Base-by-base conservation (phyloP, 2,797 vertebrate species). In the Hydrolagus colliei region DNA sequence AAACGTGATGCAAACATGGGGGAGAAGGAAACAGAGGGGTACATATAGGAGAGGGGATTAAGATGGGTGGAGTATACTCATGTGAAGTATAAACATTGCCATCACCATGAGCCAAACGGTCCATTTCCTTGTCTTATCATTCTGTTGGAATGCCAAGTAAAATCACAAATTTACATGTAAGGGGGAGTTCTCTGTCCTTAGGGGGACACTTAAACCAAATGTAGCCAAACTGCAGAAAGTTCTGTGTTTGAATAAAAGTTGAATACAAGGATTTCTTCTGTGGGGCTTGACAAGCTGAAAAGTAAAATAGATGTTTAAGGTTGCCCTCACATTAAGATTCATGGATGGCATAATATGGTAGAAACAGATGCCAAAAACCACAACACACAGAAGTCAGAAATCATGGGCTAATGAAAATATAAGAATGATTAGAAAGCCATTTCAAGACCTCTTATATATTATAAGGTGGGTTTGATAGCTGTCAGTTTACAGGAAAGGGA, bases 401-500 rank as follows among this genome's bases (percentile, higher is more conserved):
- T 89, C 59, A 12, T 12, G 75, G 90, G 89, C 88, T 89, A 91
- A 91, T 91, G 86, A 87, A 88, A 90, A 89, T 88, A 87, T 88
- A 92, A 91, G 88, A 88, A 90, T 91, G 91, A 90, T 92, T 91
- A 85, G 90, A 92, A 94, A 87, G 89, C 90, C 89, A 90, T 90
- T 91, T 92, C 88, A 89, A 88, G 89, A 86, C 89, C 89, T 90
- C 90, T 41, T 92, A 90, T 91, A 90, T 90, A 20, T 92, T 88
- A 90, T 90, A 86, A 88, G 87, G 88, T 90, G 89, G 89, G 88
- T 89, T 91, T 92, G 91, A 92, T 91, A 92, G 88, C 89, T 92
- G 91, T 94, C 93, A 91, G 88, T 91, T 88, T 91, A 89, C 89
- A 93, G 90, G 92, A 90, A 93, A 91, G 79, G 90, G 87, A 91